Conservation (phyloP, 2,888 invertebrate genomes). For the Netelia fuscicornis region DNA sequence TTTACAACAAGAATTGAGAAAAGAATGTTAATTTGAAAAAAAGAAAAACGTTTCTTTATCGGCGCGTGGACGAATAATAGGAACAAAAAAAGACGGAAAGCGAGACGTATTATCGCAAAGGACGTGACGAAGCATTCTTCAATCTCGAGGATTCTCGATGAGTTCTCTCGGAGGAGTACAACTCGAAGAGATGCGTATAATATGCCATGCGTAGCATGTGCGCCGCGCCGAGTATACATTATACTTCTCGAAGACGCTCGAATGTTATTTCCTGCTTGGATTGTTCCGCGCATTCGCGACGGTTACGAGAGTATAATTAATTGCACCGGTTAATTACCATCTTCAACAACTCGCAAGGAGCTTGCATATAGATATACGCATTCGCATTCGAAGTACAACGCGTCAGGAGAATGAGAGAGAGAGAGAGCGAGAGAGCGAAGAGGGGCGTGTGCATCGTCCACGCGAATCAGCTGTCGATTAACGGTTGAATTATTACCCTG, state of each 20-base stretch:
- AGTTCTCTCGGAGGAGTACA: constrained; percentile 21
- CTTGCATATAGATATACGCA: not conserved
- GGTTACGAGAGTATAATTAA: constrained; percentile 60
- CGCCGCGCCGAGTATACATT: constrained; percentile 8
- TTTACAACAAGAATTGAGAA: not conserved
- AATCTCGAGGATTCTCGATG: constrained; percentile 44
- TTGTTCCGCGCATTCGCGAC: constrained; percentile 60
- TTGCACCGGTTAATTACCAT: constrained; percentile 64
- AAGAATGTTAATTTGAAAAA: no score
- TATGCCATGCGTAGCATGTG: constrained; percentile 23
- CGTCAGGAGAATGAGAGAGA: not conserved
- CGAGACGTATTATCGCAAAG: constrained; percentile 35
- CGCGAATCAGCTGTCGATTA: constrained; percentile 44
- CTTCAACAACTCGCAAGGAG: constrained; percentile 27
- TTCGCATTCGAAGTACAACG: constrained; percentile 1
- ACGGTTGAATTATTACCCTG: constrained; percentile 37
- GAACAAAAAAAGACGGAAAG: constrained; percentile 24
- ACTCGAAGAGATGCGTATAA: constrained; percentile 14
- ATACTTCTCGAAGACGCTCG: constrained; percentile 41
- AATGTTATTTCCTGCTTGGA: constrained; percentile 56
- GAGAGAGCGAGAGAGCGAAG: not conserved
- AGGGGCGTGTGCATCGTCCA: not conserved
- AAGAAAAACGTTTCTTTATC: no score
- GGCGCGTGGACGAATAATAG: not conserved
- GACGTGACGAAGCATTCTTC: constrained; percentile 63